These are phyloP conservation scores for Himalopsyche tibetana DNA, from an alignment of 2,888 invertebrate genomes.

Conservation along the genomic window DNA sequence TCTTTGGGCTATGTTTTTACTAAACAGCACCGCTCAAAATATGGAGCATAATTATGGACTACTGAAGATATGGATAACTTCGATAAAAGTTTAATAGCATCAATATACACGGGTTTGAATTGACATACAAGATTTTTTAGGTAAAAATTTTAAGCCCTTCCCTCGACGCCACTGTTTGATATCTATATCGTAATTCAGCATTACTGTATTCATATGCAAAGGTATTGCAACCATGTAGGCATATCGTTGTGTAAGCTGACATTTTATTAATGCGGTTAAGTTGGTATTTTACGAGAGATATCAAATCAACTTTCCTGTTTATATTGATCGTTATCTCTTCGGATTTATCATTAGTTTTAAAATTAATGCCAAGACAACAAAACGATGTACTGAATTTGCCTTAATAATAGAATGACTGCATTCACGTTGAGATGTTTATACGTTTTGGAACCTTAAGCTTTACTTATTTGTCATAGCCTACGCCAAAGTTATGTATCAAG, in stretches of 20 bases:
- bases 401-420: no score
- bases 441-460: no score
- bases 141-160: neutral
- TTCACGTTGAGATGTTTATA: no score
- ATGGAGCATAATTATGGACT: no score
- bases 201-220: conserved; percentile 27
- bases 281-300: conserved; percentile 1
- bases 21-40: no score
- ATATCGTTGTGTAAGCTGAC: conserved; percentile 9
- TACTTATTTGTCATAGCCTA: no score
- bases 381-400: neutral
- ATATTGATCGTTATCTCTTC: neutral
- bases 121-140: no score
- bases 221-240: conserved; percentile 16
- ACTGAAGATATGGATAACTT: no score
- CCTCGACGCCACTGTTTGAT: neutral
- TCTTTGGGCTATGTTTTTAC: no score
- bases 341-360: neutral
- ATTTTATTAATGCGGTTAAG: conserved; percentile 4
- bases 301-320: neutral
- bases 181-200: conserved; percentile 6
- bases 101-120: no score
- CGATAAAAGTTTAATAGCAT: no score
- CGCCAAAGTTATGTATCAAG: no score
- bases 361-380: neutral